These are phyloP conservation scores for Oithona nana DNA, from an alignment of 2,888 invertebrate genomes.

Conservation along the genomic window DNA sequence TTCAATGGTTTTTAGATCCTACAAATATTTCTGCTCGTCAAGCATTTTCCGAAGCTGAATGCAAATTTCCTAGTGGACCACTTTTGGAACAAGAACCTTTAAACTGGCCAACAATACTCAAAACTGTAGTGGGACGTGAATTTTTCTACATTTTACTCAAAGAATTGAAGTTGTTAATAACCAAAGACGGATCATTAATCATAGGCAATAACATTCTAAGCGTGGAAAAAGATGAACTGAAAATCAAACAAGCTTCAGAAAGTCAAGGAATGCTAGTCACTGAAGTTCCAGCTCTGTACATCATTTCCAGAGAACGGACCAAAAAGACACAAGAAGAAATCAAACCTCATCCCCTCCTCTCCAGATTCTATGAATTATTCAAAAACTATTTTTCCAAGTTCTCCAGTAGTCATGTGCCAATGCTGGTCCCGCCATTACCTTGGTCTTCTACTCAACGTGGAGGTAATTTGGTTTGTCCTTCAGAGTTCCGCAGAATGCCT, in stretches of 20 bases:
- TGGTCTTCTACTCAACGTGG: slow-evolving; percentile 51
- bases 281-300: slow-evolving; percentile 68
- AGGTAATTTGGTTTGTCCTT: slow-evolving; percentile 51
- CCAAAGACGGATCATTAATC: neutral
- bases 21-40: neutral
- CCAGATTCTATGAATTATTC: slow-evolving; percentile 46
- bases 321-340: slow-evolving; percentile 32
- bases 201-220: neutral
- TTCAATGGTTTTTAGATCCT: neutral
- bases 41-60: neutral
- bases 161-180: neutral
- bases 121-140: neutral
- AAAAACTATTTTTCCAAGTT: slow-evolving; percentile 48
- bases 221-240: neutral
- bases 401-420: slow-evolving; percentile 37
- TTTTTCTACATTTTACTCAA: neutral
- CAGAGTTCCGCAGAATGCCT: slow-evolving; percentile 38
- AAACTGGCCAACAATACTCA: neutral
- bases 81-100: neutral
- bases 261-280: too few relatives aligned
- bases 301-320: slow-evolving; percentile 40
- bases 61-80: neutral
- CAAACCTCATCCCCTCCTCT: slow-evolving; percentile 62
- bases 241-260: neutral
- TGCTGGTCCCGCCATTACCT: slow-evolving; percentile 63